A percentile compares a stretch with the other conserved stretches of the same genome.
These are phyloP conservation scores for Stichopus chloronotus DNA, from an alignment of 35 echinoderm and acorn worm genomes.

Conservation along the genomic window DNA sequence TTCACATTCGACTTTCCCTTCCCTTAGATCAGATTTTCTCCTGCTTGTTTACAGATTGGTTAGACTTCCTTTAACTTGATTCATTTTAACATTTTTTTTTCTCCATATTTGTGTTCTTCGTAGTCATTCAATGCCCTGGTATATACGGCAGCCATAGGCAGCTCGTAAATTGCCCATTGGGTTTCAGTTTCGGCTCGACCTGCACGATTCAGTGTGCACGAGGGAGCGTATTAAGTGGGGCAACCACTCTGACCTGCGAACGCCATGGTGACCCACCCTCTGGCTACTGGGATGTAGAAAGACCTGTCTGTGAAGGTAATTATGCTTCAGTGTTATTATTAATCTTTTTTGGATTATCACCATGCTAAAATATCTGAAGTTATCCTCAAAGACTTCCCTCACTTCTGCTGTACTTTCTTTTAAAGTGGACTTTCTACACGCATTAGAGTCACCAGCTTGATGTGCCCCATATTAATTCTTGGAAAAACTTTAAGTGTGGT, in stretches of 20 bases:
- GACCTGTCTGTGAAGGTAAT: conserved; percentile 22
- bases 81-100: not conserved
- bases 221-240: conserved; percentile 9
- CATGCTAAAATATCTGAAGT: not conserved
- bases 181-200: conserved; percentile 29
- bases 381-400: not conserved
- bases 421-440: not conserved
- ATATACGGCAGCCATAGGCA: conserved; percentile 39
- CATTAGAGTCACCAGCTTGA: not conserved
- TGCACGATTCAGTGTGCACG: conserved; percentile 44
- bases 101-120: not conserved
- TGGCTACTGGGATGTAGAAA: not conserved
- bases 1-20: too few relatives aligned
- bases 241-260: not conserved
- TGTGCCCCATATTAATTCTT: too few relatives aligned
- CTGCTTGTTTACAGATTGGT: not conserved
- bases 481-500: too few relatives aligned
- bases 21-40: too few relatives aligned
- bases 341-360: not conserved
- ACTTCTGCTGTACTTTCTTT: not conserved
- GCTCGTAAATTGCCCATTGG: conserved; percentile 26
- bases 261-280: conserved; percentile 26
- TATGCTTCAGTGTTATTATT: not conserved
- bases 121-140: conserved; percentile 24
- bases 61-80: not conserved